These are phyloP conservation scores for Agriopis aurantiaria DNA, from an alignment of 2,888 invertebrate species.

Conservation along the genomic window DNA sequence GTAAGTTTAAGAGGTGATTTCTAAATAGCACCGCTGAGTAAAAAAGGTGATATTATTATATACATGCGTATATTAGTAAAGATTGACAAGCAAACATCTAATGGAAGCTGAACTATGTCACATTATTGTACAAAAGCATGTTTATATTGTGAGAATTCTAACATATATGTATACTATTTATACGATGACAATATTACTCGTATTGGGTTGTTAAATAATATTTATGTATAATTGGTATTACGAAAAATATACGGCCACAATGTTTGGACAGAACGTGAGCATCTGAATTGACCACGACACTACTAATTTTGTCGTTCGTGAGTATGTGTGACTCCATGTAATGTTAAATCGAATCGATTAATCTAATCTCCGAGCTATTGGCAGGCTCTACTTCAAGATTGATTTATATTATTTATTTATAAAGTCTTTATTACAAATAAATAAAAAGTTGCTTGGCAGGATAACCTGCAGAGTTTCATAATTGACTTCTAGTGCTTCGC, in stretches of 20 bases:
- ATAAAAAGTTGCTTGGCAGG: conserved; percentile 52
- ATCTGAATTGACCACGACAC: conserved; percentile 19
- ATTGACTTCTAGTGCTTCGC: conserved; percentile 39
- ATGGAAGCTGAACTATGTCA: conserved; percentile 46
- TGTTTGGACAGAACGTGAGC: conserved; percentile 18
- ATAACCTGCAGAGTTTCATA: conserved; percentile 41
- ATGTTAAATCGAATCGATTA: conserved; percentile 72
- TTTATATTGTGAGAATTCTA: conserved; percentile 10
- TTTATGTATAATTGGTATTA: conserved; percentile 21
- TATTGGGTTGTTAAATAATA: conserved; percentile 21
- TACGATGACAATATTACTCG: conserved; percentile 12
- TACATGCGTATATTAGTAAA: conserved; percentile 70
- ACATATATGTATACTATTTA: conserved; percentile 14
- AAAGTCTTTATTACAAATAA: conserved; percentile 74
- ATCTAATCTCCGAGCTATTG: conserved; percentile 57
- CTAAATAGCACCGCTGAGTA: conserved; percentile 51
- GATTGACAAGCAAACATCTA: conserved; percentile 67
- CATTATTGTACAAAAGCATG: conserved; percentile 27
- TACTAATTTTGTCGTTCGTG: conserved; percentile 46
- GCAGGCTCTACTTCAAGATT: conserved; percentile 54
- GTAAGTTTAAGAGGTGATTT: conserved; percentile 79
- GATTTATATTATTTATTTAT: conserved; percentile 80
- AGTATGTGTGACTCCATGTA: conserved; percentile 68
- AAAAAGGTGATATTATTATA: conserved; percentile 50
- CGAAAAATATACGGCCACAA: conserved; percentile 20